These are phyloP conservation scores for Brachyistius frenatus DNA, from an alignment of 2,113 vertebrate genomes.

Conservation along the genomic window DNA sequence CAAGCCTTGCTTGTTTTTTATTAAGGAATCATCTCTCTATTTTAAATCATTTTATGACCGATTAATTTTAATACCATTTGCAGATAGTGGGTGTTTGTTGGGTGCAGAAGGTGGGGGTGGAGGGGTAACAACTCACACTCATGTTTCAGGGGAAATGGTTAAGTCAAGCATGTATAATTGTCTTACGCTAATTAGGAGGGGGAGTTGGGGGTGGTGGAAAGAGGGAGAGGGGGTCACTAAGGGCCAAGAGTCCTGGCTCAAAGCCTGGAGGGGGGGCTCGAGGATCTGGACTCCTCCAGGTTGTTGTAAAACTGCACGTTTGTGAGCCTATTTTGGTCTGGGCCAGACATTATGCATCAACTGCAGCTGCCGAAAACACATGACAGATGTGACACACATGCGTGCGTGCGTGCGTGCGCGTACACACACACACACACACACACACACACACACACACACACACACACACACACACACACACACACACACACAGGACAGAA, in stretches of 20 bases:
- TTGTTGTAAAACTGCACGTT: conserved; percentile 60
- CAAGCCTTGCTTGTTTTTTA: conserved; percentile 52
- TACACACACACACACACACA: background rate
- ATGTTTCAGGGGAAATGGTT: conserved; percentile 83
- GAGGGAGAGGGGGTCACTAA: conserved; percentile 43
- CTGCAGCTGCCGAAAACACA: conserved; percentile 72
- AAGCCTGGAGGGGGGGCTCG: conserved; percentile 36
- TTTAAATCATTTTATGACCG: conserved; percentile 45
- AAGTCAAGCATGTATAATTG: conserved; percentile 88
- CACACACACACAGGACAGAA: conserved; percentile 9
- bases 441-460: background rate
- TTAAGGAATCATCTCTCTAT: conserved; percentile 20
- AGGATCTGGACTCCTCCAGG: conserved; percentile 58
- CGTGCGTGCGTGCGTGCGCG: background rate
- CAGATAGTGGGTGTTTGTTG: conserved; percentile 51
- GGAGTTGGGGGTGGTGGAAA: background rate
- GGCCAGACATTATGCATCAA: conserved; percentile 64
- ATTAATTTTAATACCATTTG: conserved; percentile 74
- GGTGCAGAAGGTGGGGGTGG: conserved; percentile 28
- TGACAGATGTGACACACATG: conserved; percentile 77
- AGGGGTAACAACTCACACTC: conserved; percentile 74
- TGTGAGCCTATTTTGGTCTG: conserved; percentile 54
- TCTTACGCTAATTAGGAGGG: conserved; percentile 84
- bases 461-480: conserved; percentile 25
- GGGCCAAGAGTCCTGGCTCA: conserved; percentile 67